phyloP scores from a whole-genome alignment of 2,888 invertebrate species.

The Trachelus stipa region DNA sequence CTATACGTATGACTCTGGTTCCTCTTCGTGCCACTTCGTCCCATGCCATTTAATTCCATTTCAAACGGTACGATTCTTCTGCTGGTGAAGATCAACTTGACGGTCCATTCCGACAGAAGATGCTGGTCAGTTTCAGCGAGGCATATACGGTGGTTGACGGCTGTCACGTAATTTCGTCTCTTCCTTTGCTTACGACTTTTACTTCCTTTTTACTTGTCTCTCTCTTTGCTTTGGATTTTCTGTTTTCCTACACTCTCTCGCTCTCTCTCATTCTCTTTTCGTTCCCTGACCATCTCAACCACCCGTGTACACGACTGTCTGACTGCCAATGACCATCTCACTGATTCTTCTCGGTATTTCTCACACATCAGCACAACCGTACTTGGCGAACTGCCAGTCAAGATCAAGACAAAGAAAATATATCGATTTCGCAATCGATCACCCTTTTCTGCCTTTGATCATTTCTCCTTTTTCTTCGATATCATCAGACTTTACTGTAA shows the following conservation, averaged over 20 bases:
- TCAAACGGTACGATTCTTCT: background rate
- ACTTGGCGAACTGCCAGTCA: background rate
- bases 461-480: background rate
- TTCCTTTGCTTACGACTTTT: conserved; percentile 8
- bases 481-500: background rate
- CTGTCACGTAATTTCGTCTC: conserved; percentile 8
- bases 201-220: conserved; percentile 1
- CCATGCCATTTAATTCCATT: conserved; percentile 5
- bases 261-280: conserved; percentile 4
- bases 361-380: background rate
- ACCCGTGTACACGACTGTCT: background rate
- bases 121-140: background rate
- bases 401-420: background rate
- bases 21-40: conserved; percentile 5
- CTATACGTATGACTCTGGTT: conserved; percentile 6
- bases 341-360: background rate
- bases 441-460: background rate
- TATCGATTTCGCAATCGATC: background rate
- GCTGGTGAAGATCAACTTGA: background rate
- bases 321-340: background rate
- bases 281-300: background rate
- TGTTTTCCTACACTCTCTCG: conserved; percentile 1
- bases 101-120: background rate
- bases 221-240: conserved; percentile 14
- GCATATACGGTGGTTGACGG: background rate